phyloP scores from a whole-genome alignment of 2,113 vertebrate genomes.

The Agapornis roseicollis region DNA sequence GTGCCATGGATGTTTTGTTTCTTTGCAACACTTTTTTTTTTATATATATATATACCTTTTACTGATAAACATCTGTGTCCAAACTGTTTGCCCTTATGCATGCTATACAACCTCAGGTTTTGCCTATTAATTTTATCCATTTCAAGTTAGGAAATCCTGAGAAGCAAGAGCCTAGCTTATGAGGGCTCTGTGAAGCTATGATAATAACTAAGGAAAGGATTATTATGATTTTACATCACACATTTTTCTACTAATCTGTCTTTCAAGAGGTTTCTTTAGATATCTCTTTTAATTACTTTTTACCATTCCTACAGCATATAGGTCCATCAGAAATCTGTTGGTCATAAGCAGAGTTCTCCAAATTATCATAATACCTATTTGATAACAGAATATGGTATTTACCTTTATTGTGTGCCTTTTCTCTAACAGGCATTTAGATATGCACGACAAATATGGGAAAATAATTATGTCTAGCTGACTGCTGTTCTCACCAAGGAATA shows the following conservation, averaged over 20 bases:
- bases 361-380: background rate
- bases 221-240: background rate
- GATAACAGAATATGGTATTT: background rate
- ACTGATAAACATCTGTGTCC: background rate
- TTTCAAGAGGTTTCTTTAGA: background rate
- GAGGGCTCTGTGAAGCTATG: background rate
- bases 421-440: background rate
- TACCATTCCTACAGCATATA: background rate
- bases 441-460: background rate
- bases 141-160: background rate
- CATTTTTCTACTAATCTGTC: background rate
- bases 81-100: background rate
- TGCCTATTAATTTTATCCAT: background rate
- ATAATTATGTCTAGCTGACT: background rate
- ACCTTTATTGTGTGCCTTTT: background rate
- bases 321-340: background rate
- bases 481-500: background rate
- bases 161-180: background rate
- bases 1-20: background rate
- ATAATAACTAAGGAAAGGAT: background rate
- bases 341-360: background rate
- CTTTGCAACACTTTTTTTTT: background rate
- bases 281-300: background rate
- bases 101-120: background rate
- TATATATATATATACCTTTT: background rate